phyloP scores from a whole-genome alignment of 2,888 invertebrate species.

The Clusia tigrina region DNA sequence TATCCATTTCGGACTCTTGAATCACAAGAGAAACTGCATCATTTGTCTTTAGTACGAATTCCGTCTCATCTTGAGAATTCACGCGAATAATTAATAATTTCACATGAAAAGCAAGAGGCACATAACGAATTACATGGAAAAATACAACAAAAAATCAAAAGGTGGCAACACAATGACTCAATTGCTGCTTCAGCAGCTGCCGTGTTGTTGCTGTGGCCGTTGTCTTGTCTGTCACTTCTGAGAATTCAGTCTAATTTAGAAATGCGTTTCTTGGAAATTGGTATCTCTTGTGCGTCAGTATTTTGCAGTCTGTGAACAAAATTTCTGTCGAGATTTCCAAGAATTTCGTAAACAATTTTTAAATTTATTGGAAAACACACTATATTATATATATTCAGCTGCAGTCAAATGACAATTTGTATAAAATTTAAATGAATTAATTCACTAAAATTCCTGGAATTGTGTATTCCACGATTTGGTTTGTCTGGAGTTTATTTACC shows the following conservation, averaged over 20 bases:
- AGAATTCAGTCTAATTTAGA: slow-evolving; percentile 62
- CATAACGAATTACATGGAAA: no score
- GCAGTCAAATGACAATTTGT: neutral
- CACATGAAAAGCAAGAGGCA: slow-evolving; percentile 25
- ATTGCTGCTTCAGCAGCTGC: slow-evolving; percentile 32
- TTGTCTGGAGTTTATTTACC: no score
- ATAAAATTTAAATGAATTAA: neutral
- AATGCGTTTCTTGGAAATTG: slow-evolving; percentile 60
- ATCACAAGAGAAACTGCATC: no score
- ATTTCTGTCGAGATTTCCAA: slow-evolving; percentile 20
- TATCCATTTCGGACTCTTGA: no score
- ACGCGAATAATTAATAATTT: slow-evolving; percentile 58
- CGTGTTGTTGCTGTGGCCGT: slow-evolving; percentile 32
- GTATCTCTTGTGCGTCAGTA: slow-evolving; percentile 33
- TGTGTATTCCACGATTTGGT: neutral
- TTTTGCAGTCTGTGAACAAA: slow-evolving; percentile 22
- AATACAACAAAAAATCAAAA: slow-evolving; percentile 37
- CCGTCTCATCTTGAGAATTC: slow-evolving; percentile 58
- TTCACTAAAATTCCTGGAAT: neutral
- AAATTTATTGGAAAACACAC: slow-evolving; percentile 11
- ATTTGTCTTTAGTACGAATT: no score
- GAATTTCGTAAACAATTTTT: slow-evolving; percentile 54
- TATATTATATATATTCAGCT: neutral
- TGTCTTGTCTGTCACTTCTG: slow-evolving; percentile 56
- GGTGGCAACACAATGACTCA: slow-evolving; percentile 45